Conservation (phyloP, 1,140 invertebrate species). For the Drosophila mayri region DNA sequence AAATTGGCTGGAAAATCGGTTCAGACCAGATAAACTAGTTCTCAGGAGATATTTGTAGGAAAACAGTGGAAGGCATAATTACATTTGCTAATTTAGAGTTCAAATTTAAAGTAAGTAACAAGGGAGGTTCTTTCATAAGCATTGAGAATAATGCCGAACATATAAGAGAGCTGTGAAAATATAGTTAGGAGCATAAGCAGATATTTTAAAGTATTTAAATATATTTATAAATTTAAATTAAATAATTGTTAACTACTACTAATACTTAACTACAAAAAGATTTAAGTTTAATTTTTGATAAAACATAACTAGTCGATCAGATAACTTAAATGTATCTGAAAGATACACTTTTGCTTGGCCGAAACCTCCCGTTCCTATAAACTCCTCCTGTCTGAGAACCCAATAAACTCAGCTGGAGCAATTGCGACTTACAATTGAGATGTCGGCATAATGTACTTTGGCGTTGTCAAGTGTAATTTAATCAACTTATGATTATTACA, state of each 20-base stretch:
- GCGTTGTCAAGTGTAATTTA: constrained; percentile 71
- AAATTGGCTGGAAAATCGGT: constrained; percentile 57
- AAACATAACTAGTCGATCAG: not conserved
- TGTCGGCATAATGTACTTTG: constrained; percentile 29
- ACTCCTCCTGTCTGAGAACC: constrained; percentile 14
- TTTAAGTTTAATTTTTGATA: too few species aligned
- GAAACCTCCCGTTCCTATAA: not conserved
- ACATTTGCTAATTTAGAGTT: constrained; percentile 45
- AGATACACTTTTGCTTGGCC: not conserved
- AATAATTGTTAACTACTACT: too few species aligned
- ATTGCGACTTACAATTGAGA: constrained; percentile 45
- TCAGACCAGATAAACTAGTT: constrained; percentile 68
- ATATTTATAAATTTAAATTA: too few species aligned
- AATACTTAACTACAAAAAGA: too few species aligned
- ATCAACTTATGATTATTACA: constrained; percentile 73
- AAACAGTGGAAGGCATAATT: constrained; percentile 11
- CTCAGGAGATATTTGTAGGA: constrained; percentile 23
- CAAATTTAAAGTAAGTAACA: constrained; percentile 31
- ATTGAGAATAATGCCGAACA: not conserved
- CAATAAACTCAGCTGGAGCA: constrained; percentile 26
- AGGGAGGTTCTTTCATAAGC: constrained; percentile 22
- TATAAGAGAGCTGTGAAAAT: not conserved
- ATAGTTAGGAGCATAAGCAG: not conserved
- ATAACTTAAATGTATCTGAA: not conserved
- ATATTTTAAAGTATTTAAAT: not conserved